Evolutionary conservation across 2,888 invertebrate genomes (phyloP).

Genomic region (Erebia epiphron): DNA sequence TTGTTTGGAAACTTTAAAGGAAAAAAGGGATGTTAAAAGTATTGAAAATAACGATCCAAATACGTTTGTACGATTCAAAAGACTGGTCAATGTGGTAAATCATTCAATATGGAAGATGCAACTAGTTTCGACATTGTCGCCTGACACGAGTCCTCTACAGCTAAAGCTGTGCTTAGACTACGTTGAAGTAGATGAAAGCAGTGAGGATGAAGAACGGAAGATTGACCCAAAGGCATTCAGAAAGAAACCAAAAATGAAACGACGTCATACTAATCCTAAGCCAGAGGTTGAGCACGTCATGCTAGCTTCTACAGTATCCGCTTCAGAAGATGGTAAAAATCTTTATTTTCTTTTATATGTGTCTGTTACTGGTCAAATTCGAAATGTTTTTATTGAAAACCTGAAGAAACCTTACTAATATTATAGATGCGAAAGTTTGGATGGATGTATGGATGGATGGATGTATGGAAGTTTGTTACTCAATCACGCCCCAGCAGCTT

Average conservation of each 20-base stretch:
- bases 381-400: no score
- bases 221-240: conserved; percentile 59
- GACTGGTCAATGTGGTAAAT: conserved; percentile 77
- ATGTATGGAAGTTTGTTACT: no score
- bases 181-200: conserved; percentile 73
- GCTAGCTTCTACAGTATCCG: conserved; percentile 67
- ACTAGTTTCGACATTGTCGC: conserved; percentile 83
- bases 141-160: conserved; percentile 69
- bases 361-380: no score
- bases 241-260: conserved; percentile 68
- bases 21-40: conserved; percentile 57
- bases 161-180: conserved; percentile 73
- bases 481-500: no score
- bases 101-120: conserved; percentile 90
- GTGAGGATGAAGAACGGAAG: conserved; percentile 73
- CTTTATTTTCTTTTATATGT: neutral
- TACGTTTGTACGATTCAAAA: conserved; percentile 57
- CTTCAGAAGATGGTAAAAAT: conserved; percentile 60
- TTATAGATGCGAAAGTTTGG: no score
- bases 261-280: conserved; percentile 64
- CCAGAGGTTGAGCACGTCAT: conserved; percentile 66
- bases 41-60: conserved; percentile 55
- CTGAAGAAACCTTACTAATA: no score
- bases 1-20: conserved; percentile 72
- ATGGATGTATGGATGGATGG: no score